Percentiles rank a stretch among this genome's conserved stretches.
These are phyloP conservation scores for Diploscapter pachys DNA, from an alignment of 1,140 invertebrate genomes.

Conservation along the genomic window DNA sequence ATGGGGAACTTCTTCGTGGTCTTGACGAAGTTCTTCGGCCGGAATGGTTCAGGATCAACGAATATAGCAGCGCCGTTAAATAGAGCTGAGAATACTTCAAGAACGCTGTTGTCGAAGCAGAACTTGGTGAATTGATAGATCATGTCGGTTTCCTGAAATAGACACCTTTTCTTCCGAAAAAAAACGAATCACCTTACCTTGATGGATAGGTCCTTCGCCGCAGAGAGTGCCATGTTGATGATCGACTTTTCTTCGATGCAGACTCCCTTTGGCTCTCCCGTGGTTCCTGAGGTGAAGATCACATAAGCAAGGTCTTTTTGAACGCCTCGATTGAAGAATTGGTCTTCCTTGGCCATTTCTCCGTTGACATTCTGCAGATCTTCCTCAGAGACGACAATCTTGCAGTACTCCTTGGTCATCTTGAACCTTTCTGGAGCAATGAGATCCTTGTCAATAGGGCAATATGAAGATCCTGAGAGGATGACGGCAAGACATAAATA, in stretches of 20 bases:
- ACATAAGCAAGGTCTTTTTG: conserved; percentile 29
- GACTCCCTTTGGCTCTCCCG: conserved; percentile 36
- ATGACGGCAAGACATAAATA: too few species aligned
- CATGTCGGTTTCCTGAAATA: background rate
- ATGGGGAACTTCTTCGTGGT: conserved; percentile 5
- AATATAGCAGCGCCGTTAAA: conserved; percentile 18
- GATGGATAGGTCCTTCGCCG: conserved; percentile 7
- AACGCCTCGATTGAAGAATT: too few species aligned
- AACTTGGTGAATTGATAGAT: conserved; percentile 41
- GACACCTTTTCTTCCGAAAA: background rate
- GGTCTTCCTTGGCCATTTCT: too few species aligned
- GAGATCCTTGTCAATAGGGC: too few species aligned
- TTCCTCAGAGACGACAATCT: too few species aligned
- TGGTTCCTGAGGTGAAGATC: conserved; percentile 39
- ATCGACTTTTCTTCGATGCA: conserved; percentile 19
- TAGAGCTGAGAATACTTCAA: conserved; percentile 33
- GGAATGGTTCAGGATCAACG: conserved; percentile 12
- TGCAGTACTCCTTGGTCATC: too few species aligned
- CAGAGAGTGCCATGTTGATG: conserved; percentile 23
- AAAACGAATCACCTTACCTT: background rate
- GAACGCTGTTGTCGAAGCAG: conserved; percentile 38
- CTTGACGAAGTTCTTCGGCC: conserved; percentile 12
- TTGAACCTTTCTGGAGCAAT: too few species aligned
- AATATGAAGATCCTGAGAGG: too few species aligned
- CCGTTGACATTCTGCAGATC: too few species aligned